Evolutionary conservation across 2,797 vertebrate genomes (phyloP), one percentile per base, ranked within the genome.

Genomic region (Falco columbarius): DNA sequence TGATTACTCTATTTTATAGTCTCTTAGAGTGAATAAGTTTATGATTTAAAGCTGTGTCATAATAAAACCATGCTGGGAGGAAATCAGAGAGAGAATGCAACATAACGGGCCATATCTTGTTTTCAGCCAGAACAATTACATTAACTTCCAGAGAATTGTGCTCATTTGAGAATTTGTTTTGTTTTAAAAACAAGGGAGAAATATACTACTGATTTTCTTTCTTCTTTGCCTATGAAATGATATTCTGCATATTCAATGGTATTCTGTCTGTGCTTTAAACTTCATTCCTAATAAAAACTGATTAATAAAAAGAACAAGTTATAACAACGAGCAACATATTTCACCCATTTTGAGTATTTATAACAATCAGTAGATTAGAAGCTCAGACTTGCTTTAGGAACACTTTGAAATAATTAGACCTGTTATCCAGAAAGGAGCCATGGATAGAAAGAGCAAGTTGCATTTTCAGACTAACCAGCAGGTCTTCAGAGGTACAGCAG

Each of bases 21-120:
- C 96, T 97, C 95, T 96, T 94, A 95, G 93, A 96, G 93, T 95
- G 93, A 96, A 97, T 97, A 96, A 95, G 76, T 93, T 96, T 95
- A 86, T 94, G 91, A 97, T 97, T 97, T 97, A 97, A 93, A 89
- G 77, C 55, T 11, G 1, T 87, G 93, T 93, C 85, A 61, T 92
- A 90, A 89, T 93, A 97, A 94, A 95, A 92, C 76, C 81, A 51
- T 61, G 63, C 88, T 92, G 63, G 44, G 67, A 94, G 56, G 46
- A 92, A 97, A 96, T 93, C 86, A 85, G 55, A 93, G 46, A 75
- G 12, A 93, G 58, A 96, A 94, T 92, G 70, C 29, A 84, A 96
- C 52, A 86, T 80, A 93, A 94, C 93, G 90, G 90, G 86, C 55
- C 93, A 96, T 96, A 97, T 94, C 67, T 73, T 93, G 47, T 66